Conservation (phyloP, 2,888 invertebrate genomes). For the Calameuta pallipes region DNA sequence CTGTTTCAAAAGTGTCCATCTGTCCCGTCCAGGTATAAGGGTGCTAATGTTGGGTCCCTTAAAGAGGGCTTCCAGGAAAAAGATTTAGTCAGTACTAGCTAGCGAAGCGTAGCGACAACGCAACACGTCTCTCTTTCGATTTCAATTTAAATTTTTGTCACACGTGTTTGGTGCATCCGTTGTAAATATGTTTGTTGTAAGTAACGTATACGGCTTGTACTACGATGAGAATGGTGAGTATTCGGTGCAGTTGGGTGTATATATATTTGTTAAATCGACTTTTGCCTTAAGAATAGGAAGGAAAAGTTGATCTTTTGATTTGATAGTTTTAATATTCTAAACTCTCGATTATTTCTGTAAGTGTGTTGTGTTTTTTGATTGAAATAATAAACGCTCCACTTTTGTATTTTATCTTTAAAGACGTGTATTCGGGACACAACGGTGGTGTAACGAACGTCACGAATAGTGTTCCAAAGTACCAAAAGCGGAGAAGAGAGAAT, state of each 20-base stretch:
- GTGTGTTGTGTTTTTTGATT: no score
- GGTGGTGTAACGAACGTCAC: constrained; percentile 44
- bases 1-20: not conserved
- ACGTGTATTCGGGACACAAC: constrained; percentile 55
- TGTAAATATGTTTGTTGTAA: constrained; percentile 28
- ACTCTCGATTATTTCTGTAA: no score
- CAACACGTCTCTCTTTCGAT: not conserved
- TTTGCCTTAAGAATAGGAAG: no score
- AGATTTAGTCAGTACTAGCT: not conserved
- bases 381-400: not conserved
- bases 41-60: not conserved
- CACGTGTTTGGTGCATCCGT: not conserved
- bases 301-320: not conserved
- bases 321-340: no score
- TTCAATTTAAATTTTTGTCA: not conserved
- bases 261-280: not conserved
- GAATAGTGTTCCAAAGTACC: constrained; percentile 33
- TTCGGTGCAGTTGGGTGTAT: not conserved
- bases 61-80: not conserved
- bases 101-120: not conserved
- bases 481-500: constrained; percentile 49
- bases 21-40: not conserved
- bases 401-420: constrained; percentile 35
- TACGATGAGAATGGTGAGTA: constrained; percentile 24
- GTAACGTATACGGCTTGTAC: constrained; percentile 31